phyloP scores from a whole-genome alignment of 2,888 invertebrate species.

The Nebria salina region DNA sequence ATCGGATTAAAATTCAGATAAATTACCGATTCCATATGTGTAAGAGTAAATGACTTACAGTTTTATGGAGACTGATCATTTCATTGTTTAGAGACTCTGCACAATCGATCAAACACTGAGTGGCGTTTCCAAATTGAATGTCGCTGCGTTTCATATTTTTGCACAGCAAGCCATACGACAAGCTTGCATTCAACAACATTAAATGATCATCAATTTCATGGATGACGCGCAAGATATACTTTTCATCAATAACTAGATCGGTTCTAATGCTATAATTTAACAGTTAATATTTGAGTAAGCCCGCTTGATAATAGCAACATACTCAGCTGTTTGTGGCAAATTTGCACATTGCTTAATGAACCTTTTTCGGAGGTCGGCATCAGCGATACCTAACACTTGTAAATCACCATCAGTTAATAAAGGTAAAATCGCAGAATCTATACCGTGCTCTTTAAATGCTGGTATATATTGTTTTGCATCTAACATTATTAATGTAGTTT shows the following conservation, averaged over 20 bases:
- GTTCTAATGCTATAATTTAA: not conserved
- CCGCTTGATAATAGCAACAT: not conserved
- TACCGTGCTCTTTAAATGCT: slow-evolving; percentile 25
- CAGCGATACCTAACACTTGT: slow-evolving; percentile 33
- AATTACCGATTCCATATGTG: no score
- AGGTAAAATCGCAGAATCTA: slow-evolving; percentile 26
- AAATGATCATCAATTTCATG: slow-evolving; percentile 32
- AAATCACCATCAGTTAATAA: slow-evolving; percentile 32
- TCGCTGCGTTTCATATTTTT: slow-evolving; percentile 29
- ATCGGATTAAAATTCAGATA: not conserved
- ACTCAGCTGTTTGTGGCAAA: slow-evolving; percentile 28
- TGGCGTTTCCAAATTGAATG: slow-evolving; percentile 19
- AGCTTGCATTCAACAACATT: slow-evolving; percentile 23
- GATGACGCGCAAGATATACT: slow-evolving; percentile 23
- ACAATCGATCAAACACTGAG: slow-evolving; percentile 24
- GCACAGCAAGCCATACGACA: slow-evolving; percentile 26
- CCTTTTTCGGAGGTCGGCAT: slow-evolving; percentile 24
- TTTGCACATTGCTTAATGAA: slow-evolving; percentile 24
- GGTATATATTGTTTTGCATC: slow-evolving; percentile 24
- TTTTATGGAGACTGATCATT: slow-evolving; percentile 12
- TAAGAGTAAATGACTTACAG: slow-evolving; percentile 11
- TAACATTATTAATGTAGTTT: slow-evolving; percentile 31
- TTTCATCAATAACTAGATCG: slow-evolving; percentile 20
- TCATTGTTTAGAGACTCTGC: slow-evolving; percentile 15
- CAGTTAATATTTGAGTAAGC: not conserved